These are phyloP conservation scores for Toxonevra muliebris DNA, from an alignment of 2,888 invertebrate species.

Conservation along the genomic window DNA sequence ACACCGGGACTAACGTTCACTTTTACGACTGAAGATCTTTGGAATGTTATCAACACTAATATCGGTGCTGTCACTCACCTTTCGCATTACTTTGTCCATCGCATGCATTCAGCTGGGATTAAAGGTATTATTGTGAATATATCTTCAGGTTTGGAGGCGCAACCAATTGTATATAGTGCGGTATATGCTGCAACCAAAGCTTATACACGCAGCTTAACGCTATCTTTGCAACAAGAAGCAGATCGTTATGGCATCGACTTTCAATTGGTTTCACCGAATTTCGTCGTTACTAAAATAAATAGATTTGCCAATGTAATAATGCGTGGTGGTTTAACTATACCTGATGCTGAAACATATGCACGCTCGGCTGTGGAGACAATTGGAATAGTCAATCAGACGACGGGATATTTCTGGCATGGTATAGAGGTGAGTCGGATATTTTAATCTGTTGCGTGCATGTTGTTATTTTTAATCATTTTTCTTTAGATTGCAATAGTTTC, in stretches of 20 bases:
- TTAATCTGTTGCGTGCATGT: neutral
- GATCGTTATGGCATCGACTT: conserved; percentile 76
- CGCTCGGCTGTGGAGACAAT: conserved; percentile 79
- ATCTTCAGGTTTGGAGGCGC: conserved; percentile 85
- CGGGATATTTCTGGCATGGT: conserved; percentile 90
- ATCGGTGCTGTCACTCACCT: conserved; percentile 84
- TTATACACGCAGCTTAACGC: conserved; percentile 79
- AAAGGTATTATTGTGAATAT: conserved; percentile 88
- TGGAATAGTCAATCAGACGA: conserved; percentile 80
- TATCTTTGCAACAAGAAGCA: conserved; percentile 83
- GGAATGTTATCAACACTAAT: conserved; percentile 87
- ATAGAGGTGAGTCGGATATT: conserved; percentile 70
- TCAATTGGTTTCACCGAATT: conserved; percentile 81
- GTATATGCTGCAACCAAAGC: conserved; percentile 82
- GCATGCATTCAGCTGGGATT: conserved; percentile 74
- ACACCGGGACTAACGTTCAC: conserved; percentile 80
- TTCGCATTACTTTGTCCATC: conserved; percentile 78
- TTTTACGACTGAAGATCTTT: conserved; percentile 73
- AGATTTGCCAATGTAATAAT: conserved; percentile 76
- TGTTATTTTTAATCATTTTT: no score
- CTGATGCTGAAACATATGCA: conserved; percentile 74
- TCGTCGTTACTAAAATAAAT: conserved; percentile 83
- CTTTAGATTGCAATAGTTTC: no score
- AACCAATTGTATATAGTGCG: conserved; percentile 84
- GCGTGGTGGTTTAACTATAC: conserved; percentile 76